Evolutionary conservation across 2,113 vertebrate species (phyloP), one percentile per base, ranked within the genome.

Genomic region (Caranx melampygus): DNA sequence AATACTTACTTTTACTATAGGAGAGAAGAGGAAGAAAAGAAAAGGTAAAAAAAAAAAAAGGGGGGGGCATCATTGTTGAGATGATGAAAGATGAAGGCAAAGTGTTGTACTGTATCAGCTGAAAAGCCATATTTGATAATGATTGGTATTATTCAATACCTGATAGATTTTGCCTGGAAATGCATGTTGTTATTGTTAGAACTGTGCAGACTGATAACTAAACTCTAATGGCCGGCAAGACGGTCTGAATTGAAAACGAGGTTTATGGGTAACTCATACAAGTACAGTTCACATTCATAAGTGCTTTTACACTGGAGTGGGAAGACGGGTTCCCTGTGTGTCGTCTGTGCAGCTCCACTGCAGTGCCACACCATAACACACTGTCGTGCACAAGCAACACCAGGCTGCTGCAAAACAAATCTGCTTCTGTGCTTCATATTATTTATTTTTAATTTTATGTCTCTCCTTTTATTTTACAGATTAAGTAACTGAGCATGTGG

Each of bases 241-340:
- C 31, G 0, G 8, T 34, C 9, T 51, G 12, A 52, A 11, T 11
- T 33, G 57, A 60, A 16, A 45, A 64, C 16, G 21, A 52, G 52
- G 71, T 65, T 42, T 51, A 55, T 58, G 18, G 10, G 2, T 40
- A 2, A 70, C 70, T 52, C 35, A 35, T 49, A 49, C 0, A 18
- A 71, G 6, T 60, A 44, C n/a, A 65, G 11, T 54, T 31, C 33
- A 6, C 33, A 37, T 70, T 73, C 31, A 45, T 40, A 67, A n/a
- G 49, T 62, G 40, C 57, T 69, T 81, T 74, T 55, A 34, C 70
- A 78, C 1, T 7, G 75, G n/a, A 18, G 26, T 14, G 15, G 35
- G 21, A 54, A 61, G n/a, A 67, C 18, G 42, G 61, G 18, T 15
- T 31, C 52, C 26, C 2, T 12, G 5, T 51, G 49, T 55, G 52